Evolutionary conservation across 2,888 invertebrate species (phyloP).

Genomic region (Meliscaeva auricollis): DNA sequence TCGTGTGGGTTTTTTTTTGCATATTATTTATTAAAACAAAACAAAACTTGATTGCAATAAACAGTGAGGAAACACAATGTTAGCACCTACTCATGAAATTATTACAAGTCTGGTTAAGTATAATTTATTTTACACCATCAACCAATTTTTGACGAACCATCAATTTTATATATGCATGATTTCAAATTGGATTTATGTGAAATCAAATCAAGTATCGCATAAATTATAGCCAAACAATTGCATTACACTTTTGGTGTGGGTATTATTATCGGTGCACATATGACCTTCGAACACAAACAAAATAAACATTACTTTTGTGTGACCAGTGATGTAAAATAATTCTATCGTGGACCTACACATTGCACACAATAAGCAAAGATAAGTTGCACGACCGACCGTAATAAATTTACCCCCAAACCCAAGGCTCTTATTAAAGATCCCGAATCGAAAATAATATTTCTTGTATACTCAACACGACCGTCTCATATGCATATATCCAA

Average conservation of each 20-base stretch:
- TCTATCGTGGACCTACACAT: slow-evolving; percentile 5
- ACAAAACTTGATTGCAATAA: too few species aligned
- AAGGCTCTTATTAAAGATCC: slow-evolving; percentile 30
- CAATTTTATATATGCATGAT: background rate
- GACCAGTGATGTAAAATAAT: slow-evolving; percentile 15
- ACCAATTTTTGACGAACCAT: too few species aligned
- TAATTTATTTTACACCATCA: too few species aligned
- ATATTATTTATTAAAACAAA: too few species aligned
- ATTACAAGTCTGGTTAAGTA: too few species aligned
- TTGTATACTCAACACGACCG: slow-evolving; percentile 45
- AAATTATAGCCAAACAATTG: background rate
- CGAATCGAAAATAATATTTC: slow-evolving; percentile 36
- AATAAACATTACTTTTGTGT: background rate
- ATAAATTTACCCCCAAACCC: slow-evolving; percentile 23
- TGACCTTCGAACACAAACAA: background rate
- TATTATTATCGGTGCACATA: background rate
- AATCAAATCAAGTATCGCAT: slow-evolving; percentile 2
- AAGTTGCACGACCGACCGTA: slow-evolving; percentile 35
- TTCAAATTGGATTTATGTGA: background rate
- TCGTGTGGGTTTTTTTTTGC: too few species aligned
- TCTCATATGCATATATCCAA: slow-evolving; percentile 56
- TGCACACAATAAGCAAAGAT: slow-evolving; percentile 23
- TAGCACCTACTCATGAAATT: too few species aligned
- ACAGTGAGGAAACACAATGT: too few species aligned
- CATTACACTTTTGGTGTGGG: background rate